Conservation (phyloP, 1,140 invertebrate genomes). For the Choristoneura fumiferana region DNA sequence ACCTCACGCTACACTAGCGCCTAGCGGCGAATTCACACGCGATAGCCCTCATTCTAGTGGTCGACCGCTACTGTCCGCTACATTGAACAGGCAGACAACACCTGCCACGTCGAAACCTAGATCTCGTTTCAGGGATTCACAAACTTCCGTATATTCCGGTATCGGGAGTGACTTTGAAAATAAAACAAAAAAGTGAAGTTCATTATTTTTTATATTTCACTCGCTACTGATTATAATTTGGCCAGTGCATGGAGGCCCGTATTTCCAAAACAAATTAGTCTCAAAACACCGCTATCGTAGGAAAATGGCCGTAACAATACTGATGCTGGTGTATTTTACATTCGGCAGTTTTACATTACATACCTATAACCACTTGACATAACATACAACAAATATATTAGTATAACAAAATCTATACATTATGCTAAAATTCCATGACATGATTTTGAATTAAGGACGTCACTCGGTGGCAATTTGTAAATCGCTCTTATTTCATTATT, state of each 20-base stretch:
- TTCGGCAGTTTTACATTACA: slow-evolving; percentile 27
- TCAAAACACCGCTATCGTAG: slow-evolving; percentile 58
- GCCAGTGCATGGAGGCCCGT: slow-evolving; percentile 51
- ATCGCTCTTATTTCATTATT: too few relatives aligned
- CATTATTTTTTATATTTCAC: slow-evolving; percentile 48
- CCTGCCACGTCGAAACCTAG: too few relatives aligned
- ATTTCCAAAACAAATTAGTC: slow-evolving; percentile 57
- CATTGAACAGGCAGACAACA: too few relatives aligned
- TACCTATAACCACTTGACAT: not conserved
- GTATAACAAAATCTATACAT: not conserved
- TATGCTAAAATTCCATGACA: slow-evolving; percentile 4
- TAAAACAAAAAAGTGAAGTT: slow-evolving; percentile 31
- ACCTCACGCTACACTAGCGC: too few relatives aligned
- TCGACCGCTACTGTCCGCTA: too few relatives aligned
- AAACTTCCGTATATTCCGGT: too few relatives aligned
- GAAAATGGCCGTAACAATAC: slow-evolving; percentile 56
- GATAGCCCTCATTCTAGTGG: too few relatives aligned
- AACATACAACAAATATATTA: too few relatives aligned
- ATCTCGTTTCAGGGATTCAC: too few relatives aligned
- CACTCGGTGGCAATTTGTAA: not conserved
- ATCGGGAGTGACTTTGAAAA: slow-evolving; percentile 16
- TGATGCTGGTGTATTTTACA: slow-evolving; percentile 32
- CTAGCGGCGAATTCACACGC: too few relatives aligned
- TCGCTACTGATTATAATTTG: slow-evolving; percentile 53
- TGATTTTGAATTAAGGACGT: not conserved